phyloP scores from a whole-genome alignment of 2,113 vertebrate species.

The Caloenas nicobarica region DNA sequence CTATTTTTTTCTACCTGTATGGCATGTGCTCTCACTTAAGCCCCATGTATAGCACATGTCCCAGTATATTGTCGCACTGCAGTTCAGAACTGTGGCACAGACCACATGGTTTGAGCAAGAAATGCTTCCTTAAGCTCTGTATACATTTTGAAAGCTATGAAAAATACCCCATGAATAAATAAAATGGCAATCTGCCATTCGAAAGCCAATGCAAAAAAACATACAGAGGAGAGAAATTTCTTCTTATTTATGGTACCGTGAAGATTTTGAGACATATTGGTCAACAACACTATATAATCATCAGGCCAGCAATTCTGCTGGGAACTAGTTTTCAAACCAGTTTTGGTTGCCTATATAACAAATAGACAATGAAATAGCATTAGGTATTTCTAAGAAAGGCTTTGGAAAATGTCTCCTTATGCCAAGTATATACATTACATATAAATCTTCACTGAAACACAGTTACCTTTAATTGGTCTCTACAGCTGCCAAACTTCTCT shows the following conservation, averaged over 20 bases:
- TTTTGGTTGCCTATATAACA: background rate
- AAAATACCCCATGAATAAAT: background rate
- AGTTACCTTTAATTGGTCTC: background rate
- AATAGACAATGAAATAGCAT: background rate
- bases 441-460: background rate
- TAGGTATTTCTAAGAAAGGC: background rate
- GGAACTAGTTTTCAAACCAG: background rate
- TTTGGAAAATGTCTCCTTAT: background rate
- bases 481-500: background rate
- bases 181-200: background rate
- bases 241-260: background rate
- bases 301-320: background rate
- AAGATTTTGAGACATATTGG: background rate
- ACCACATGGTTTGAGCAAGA: background rate
- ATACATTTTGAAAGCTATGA: background rate
- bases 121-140: background rate
- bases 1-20: background rate
- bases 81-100: background rate
- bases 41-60: background rate
- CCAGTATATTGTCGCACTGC: background rate
- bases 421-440: background rate
- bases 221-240: background rate
- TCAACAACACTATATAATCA: background rate
- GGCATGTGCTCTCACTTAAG: background rate
- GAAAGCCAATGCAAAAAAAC: background rate